Conservation (phyloP, 2,888 invertebrate genomes). For the Tiliacea citrago region DNA sequence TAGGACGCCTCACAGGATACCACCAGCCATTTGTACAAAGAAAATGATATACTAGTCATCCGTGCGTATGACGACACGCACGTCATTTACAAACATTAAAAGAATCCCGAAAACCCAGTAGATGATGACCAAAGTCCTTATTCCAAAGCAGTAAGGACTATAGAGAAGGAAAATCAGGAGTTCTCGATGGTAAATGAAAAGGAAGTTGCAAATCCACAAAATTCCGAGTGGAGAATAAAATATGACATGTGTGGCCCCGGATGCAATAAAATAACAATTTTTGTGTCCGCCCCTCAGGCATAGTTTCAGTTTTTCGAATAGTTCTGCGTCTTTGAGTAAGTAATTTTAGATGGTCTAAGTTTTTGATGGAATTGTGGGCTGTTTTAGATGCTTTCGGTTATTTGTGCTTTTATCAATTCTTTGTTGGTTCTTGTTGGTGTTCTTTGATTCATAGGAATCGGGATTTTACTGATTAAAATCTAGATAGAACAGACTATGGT, state of each 20-base stretch:
- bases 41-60: constrained; percentile 87
- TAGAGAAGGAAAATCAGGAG: constrained; percentile 24
- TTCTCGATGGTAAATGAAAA: constrained; percentile 54
- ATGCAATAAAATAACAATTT: constrained; percentile 90
- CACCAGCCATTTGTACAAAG: constrained; percentile 86
- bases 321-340: constrained; percentile 57
- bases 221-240: constrained; percentile 81
- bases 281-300: constrained; percentile 79
- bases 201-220: constrained; percentile 65
- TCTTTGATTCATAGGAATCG: not conserved
- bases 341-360: constrained; percentile 63
- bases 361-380: not conserved
- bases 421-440: too few species aligned
- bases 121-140: constrained; percentile 53
- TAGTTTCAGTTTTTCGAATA: constrained; percentile 82
- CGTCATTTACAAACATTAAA: constrained; percentile 70
- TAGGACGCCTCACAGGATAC: constrained; percentile 84
- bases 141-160: constrained; percentile 63
- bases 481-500: not conserved
- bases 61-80: constrained; percentile 87
- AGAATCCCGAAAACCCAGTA: constrained; percentile 46
- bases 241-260: constrained; percentile 87
- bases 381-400: not conserved
- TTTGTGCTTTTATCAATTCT: not conserved
- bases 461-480: not conserved